Base-by-base conservation (phyloP, 1,140 invertebrate genomes). In the Neoseiulus cucumeris region DNA sequence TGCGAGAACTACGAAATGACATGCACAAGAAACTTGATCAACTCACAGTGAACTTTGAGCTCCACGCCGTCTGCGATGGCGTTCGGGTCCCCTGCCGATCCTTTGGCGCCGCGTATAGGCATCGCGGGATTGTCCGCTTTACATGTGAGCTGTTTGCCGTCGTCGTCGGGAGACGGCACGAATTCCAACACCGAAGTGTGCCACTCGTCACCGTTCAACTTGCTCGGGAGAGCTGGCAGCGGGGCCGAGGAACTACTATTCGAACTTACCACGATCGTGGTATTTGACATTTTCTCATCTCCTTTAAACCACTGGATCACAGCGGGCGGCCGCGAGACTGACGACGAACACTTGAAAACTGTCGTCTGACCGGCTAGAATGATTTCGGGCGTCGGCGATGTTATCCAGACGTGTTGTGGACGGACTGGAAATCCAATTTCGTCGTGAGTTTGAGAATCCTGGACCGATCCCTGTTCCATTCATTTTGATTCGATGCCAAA, bases 231-330 rank as follows among this genome's bases (percentile, higher is more conserved):
- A 47, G 67, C 68, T 14, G 66, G 25, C 2, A 68, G 18, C 29
- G 30, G 55, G 44, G 18, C 64, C 22, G 65, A 18, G 17, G 9
- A 12, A 17, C 64, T 65, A 2, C 12, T 42, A 17, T 68, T 30
- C 42, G 51, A 47, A 64, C 83, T 82, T 74, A 85, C 81, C 73
- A 82, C 80, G 75, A 67, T 68, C 12, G 68, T 44, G 1, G 66
- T 69, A 44, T 66, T 68, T 9, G 85, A 85, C 42, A 89, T 81
- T 72, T 85, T 84, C 70, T 83, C 80, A 72, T 82, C 86, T 67
- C 84, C 85, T 73, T 87, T 87, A 86, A 86, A 91, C 77, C 76
- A 77, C 22, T 85, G 85, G 70, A 91, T 87, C n/a, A 81, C 76
- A 1, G 87, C 86, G 68, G 85, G 82, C 0, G 89, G 88, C 66